Evolutionary conservation across 1,140 invertebrate genomes (phyloP), one percentile per base, ranked within the genome.

Genomic region (Lordiphosa collinella): DNA sequence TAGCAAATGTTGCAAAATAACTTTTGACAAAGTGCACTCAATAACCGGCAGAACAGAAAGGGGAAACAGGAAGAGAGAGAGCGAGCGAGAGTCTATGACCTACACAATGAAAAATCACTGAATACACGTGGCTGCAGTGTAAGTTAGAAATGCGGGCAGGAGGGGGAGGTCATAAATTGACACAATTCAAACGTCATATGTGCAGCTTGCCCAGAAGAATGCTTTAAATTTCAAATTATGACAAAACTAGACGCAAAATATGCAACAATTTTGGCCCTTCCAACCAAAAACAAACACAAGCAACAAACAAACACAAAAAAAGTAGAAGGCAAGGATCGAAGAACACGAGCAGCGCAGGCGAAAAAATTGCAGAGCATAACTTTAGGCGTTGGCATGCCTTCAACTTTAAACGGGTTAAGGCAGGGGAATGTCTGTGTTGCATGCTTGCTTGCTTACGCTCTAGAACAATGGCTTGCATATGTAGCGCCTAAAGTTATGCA

Each of bases 1-100:
- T 78, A 79, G 74, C 74, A 78, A 78, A 78, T 78, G 74, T 78
- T 78, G 74, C 74, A 79, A 78, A 78, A 78, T 78, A 78, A 78
- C 74, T 78, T 78, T 78, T 78, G 74, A 78, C 74, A 78, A 78
- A 78, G 74, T 78, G 74, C 74, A 78, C 74, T 78, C 74, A 78
- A 78, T 79, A 78, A 78, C 74, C 59, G 66, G 55, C 63, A 63
- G 32, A 52, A 49, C 31, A 40, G 49, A 49, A 10, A 22, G 3
- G 1, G 22, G 12, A 25, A 34, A n/a, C n/a, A n/a, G n/a, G n/a
- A n/a, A 13, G 48, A 13, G 18, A 25, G 35, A 6, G 18, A 13
- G 34, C 10, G 35, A 22, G 8, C 1, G 16, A 35, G 44, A 36
- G 36, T 44, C 14, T 38, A 31, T 50, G 63, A 50, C 50, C 48